phyloP scores from a whole-genome alignment of 2,113 vertebrate species.

The Stomatorhinus ivindoensis region DNA sequence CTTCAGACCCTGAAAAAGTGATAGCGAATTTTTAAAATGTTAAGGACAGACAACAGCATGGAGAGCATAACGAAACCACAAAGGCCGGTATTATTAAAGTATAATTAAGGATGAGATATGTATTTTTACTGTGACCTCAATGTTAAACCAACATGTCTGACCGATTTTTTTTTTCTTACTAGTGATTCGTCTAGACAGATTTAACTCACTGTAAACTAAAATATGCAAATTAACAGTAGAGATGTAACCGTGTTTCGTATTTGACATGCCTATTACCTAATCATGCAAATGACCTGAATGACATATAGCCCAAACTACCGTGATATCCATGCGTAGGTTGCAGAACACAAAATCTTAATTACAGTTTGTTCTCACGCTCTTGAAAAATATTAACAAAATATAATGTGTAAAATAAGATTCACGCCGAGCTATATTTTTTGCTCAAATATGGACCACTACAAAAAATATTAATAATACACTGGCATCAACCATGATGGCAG shows the following conservation, averaged over 20 bases:
- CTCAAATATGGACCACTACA: background rate
- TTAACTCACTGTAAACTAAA: conserved; percentile 2
- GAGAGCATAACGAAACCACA: background rate
- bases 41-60: background rate
- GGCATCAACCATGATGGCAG: background rate
- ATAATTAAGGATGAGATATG: background rate
- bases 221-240: background rate
- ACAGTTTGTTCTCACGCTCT: background rate
- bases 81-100: background rate
- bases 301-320: background rate
- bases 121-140: background rate
- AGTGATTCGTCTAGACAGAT: background rate
- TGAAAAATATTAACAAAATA: background rate
- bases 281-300: background rate
- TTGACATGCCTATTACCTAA: background rate
- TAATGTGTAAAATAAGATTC: background rate
- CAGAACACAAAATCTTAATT: background rate
- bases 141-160: conserved; percentile 2
- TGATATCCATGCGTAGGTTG: background rate
- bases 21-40: background rate
- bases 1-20: background rate
- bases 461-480: background rate
- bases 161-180: background rate
- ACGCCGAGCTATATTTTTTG: background rate
- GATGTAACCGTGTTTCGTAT: background rate